phyloP scores from a whole-genome alignment of 1,140 invertebrate species.

The Arctopsyche grandis region DNA sequence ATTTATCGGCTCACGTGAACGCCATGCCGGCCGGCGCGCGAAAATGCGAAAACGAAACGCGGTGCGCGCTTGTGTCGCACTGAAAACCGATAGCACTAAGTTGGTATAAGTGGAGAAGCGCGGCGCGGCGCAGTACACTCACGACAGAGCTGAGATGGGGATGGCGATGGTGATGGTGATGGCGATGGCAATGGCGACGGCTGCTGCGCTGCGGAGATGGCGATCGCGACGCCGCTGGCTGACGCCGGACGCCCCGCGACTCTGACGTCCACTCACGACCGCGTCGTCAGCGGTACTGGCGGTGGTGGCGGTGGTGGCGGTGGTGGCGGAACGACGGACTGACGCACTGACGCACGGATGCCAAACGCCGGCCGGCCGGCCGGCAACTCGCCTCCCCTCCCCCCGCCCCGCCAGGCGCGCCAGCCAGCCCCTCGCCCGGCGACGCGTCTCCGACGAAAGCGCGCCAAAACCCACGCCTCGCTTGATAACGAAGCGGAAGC shows the following conservation, averaged over 20 bases:
- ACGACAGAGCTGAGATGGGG: no score
- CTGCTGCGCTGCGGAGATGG: no score
- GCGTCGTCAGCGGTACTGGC: not conserved
- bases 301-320: not conserved
- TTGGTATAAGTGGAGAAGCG: no score
- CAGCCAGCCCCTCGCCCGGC: not conserved
- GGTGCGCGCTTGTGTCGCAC: not conserved
- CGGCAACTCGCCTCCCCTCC: constrained; percentile 1
- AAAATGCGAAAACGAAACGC: not conserved
- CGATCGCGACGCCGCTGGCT: no score
- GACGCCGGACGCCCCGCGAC: no score
- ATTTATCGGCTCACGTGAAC: no score
- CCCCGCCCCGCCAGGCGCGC: not conserved
- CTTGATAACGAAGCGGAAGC: not conserved
- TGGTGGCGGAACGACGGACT: not conserved
- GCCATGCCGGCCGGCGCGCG: no score
- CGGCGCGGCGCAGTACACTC: no score
- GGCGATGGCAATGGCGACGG: no score
- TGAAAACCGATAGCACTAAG: not conserved
- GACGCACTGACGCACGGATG: not conserved
- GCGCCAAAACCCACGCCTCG: constrained; percentile 14
- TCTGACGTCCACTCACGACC: no score
- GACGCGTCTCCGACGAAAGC: not conserved
- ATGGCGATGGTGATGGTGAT: no score
- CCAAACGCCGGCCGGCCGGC: not conserved